A percentile compares a stretch with the other conserved stretches of the same genome.
These are phyloP conservation scores for Drosophila macrospina DNA, from an alignment of 2,888 invertebrate genomes.

Conservation along the genomic window DNA sequence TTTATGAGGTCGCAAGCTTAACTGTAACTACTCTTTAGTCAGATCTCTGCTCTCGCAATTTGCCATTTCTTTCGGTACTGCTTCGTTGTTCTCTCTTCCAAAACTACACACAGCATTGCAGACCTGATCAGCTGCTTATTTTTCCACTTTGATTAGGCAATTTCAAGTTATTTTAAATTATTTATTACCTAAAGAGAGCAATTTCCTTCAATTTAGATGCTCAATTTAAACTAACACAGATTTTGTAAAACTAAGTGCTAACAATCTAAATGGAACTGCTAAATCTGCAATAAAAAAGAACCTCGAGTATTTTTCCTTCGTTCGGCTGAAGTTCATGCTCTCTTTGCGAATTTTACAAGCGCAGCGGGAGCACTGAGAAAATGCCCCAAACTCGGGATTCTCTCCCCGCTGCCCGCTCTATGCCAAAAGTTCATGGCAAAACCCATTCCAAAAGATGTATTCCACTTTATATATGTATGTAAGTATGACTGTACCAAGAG, in stretches of 20 bases:
- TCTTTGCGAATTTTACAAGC: constrained; percentile 73
- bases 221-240: not conserved
- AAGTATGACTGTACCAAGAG: constrained; percentile 23
- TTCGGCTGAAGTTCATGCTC: constrained; percentile 45
- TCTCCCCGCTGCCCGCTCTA: not conserved
- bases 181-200: not conserved
- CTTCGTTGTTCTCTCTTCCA: too few species aligned
- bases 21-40: too few species aligned
- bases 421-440: constrained; percentile 18
- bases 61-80: too few species aligned
- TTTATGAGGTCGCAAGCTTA: too few species aligned
- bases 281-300: constrained; percentile 16
- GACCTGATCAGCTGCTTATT: too few species aligned
- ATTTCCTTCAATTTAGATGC: not conserved
- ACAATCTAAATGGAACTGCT: constrained; percentile 4
- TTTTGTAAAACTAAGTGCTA: not conserved
- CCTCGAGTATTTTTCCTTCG: constrained; percentile 13
- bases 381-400: not conserved
- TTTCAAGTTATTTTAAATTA: too few species aligned
- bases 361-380: constrained; percentile 62
- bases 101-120: too few species aligned
- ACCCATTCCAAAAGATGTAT: constrained; percentile 7
- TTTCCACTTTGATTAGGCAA: too few species aligned
- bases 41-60: too few species aligned
- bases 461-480: constrained; percentile 15